phyloP scores from a whole-genome alignment of 2,113 vertebrate genomes.

The Oreochromis aureus region DNA sequence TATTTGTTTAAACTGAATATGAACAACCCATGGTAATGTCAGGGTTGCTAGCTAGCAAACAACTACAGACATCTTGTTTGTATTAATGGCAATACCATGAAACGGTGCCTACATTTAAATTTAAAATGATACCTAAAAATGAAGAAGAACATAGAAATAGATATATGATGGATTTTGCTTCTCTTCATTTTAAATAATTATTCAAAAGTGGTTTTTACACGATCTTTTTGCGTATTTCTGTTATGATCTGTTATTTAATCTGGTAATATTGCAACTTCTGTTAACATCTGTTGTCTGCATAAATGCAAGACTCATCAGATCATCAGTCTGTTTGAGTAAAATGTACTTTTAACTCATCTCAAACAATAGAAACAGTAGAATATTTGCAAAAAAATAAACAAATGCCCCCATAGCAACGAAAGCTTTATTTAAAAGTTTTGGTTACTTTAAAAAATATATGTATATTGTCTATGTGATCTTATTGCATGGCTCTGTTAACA shows the following conservation, averaged over 20 bases:
- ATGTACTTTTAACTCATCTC: neutral
- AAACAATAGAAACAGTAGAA: neutral
- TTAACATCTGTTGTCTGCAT: neutral
- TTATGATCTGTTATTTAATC: neutral
- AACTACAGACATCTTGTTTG: neutral
- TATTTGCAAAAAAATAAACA: neutral
- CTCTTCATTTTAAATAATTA: neutral
- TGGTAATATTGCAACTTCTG: fast-evolving
- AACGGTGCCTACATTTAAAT: neutral
- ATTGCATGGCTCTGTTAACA: neutral
- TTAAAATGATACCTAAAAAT: neutral
- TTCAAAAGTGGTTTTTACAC: neutral
- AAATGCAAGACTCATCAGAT: neutral
- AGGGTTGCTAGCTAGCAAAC: neutral
- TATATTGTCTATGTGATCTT: neutral
- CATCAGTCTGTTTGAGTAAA: neutral
- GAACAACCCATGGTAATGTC: neutral
- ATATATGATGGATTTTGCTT: neutral
- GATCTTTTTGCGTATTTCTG: neutral
- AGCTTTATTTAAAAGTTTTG: neutral
- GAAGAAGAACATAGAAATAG: neutral
- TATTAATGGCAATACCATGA: neutral
- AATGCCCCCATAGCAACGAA: neutral
- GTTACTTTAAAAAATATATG: neutral
- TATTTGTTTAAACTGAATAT: neutral